Conservation (phyloP, 2,797 vertebrate genomes). For the Parauchenoglanis punctatus region DNA sequence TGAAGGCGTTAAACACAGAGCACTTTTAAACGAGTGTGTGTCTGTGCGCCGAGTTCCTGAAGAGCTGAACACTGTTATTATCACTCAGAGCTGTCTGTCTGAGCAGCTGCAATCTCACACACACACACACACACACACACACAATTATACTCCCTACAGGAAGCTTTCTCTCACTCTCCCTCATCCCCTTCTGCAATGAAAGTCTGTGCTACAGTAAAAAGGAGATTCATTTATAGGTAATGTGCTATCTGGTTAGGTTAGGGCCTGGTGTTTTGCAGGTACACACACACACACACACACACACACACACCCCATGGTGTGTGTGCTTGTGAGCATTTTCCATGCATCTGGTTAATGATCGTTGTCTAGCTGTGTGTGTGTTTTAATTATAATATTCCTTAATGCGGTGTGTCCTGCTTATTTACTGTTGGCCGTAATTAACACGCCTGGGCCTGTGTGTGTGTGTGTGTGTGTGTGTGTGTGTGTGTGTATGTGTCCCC, state of each 20-base stretch:
- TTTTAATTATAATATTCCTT: slow-evolving; percentile 34
- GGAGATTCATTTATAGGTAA: neutral
- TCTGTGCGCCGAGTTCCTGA: slow-evolving; percentile 25
- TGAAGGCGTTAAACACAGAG: neutral
- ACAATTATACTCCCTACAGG: slow-evolving; percentile 21
- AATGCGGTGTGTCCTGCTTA: slow-evolving; percentile 11
- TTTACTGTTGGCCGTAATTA: slow-evolving; percentile 44
- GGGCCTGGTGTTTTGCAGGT: neutral
- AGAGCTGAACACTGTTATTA: slow-evolving; percentile 44
- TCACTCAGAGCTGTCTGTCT: slow-evolving; percentile 33
- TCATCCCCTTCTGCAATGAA: neutral
- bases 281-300: slow-evolving; percentile 1
- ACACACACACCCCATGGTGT: slow-evolving; percentile 20
- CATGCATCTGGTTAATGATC: slow-evolving; percentile 28
- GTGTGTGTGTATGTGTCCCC: slow-evolving; percentile 43
- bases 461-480: slow-evolving; percentile 21
- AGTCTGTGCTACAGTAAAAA: neutral
- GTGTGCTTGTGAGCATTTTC: neutral
- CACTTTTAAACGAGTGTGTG: slow-evolving; percentile 17
- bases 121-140: slow-evolving; percentile 16
- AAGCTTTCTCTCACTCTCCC: slow-evolving; percentile 22
- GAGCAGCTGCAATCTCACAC: slow-evolving; percentile 27
- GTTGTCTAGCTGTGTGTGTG: slow-evolving; percentile 28
- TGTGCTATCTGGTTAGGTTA: neutral
- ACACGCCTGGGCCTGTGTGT: slow-evolving; percentile 39